A percentile compares a stretch with the other conserved stretches of the same genome.
phyloP scores from a whole-genome alignment of 1,140 invertebrate species.

The Dendroctonus ponderosae region DNA sequence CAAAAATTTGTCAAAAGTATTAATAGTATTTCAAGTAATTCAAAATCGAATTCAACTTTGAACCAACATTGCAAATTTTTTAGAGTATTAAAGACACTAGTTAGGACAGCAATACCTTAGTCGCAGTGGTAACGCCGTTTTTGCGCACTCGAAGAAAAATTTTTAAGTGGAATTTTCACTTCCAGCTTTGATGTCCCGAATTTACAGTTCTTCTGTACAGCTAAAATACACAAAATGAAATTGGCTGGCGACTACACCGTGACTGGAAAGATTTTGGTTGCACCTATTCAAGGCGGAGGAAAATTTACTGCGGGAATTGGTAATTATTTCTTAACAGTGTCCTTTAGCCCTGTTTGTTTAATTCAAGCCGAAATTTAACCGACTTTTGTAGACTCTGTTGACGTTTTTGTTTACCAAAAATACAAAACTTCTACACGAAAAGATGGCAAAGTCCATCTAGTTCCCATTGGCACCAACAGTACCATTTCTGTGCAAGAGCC shows the following conservation, averaged over 20 bases:
- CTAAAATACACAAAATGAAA: constrained; percentile 22
- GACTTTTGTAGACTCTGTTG: constrained; percentile 23
- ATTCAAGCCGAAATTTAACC: neutral
- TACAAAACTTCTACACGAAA: constrained; percentile 16
- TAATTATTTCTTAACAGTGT: constrained; percentile 1
- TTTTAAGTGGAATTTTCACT: no score
- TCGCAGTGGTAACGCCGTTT: no score
- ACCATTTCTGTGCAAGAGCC: constrained; percentile 36
- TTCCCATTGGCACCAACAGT: constrained; percentile 35
- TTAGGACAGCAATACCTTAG: no score
- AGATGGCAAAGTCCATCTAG: constrained; percentile 28
- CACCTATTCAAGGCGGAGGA: constrained; percentile 41
- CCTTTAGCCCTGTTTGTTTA: no score
- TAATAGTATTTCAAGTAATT: constrained; percentile 1
- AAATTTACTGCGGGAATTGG: constrained; percentile 38
- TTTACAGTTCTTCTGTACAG: constrained; percentile 28
- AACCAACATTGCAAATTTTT: no score
- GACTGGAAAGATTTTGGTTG: constrained; percentile 38
- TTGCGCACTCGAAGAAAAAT: no score
- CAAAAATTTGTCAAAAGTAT: constrained; percentile 29
- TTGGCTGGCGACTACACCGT: constrained; percentile 38
- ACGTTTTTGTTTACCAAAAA: constrained; percentile 36
- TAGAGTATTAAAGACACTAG: no score
- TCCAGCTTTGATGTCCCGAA: constrained; percentile 26
- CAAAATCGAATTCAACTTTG: no score